Evolutionary conservation across 2,888 invertebrate genomes (phyloP), one percentile per base, ranked within the genome.

Genomic region (Corbicula japonica): DNA sequence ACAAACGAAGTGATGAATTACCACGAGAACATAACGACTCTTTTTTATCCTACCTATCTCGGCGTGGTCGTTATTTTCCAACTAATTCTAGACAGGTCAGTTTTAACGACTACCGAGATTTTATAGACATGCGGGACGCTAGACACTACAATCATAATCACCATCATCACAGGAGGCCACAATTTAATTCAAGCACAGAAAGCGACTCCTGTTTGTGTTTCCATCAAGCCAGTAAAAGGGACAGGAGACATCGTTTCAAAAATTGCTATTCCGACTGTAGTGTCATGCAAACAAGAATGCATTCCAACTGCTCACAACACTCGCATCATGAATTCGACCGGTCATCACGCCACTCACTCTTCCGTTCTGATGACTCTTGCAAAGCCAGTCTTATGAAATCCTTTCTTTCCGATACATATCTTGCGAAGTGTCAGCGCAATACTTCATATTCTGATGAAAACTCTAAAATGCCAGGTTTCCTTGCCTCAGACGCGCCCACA

Each of bases 301-400:
- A 54, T 41, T 5, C 8, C 4, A n/a, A 28, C 30, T 2, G 34
- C 21, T 1, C 50, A n/a, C n/a, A n/a, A n/a, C n/a, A n/a, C 23
- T 35, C 41, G 26, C 6, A 3, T 5, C 6, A 23, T n/a, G 44
- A 23, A 4, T 41, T 28, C 15, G 41, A 69, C 18, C 35, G 21
- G 6, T 60, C 44, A 18, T 48, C 41, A 6, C 38, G 56, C 2
- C n/a, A n/a, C n/a, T 32, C 32, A 38, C 48, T 60, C n/a, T 48
- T 48, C 48, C 26, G 35, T 34, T 58, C 69, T n/a, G 69, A 69
- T 60, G 60, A 30, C 18, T 58, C 58, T 21, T 56, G 21, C 23
- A 79, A 79, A 56, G 35, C 50, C 8, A 54, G 30, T 32, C 70
- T 79, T 52, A 71, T 79, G 62, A 46, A 65, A 15, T 74, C 79